phyloP scores from a whole-genome alignment of 1,140 invertebrate species.

The Hyphantria cunea region DNA sequence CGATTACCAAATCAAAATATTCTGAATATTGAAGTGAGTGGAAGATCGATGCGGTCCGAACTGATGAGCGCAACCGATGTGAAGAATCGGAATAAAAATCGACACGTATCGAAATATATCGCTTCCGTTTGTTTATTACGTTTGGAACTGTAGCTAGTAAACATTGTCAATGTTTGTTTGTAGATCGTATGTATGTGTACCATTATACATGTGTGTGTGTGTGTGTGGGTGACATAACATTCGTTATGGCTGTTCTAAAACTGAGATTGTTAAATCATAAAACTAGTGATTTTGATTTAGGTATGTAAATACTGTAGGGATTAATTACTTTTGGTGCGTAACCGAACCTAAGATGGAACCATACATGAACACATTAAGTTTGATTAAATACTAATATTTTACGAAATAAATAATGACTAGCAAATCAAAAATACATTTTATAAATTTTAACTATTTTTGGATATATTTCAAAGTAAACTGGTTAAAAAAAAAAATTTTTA shows the following conservation, averaged over 20 bases:
- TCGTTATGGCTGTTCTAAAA: constrained; percentile 30
- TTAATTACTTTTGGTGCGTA: no score
- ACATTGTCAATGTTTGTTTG: constrained; percentile 36
- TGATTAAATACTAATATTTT: no score
- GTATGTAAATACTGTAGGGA: no score
- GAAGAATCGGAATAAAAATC: constrained; percentile 66
- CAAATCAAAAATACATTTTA: no score
- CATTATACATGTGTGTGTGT: constrained; percentile 20
- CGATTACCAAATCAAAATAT: constrained; percentile 28
- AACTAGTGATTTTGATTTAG: not conserved
- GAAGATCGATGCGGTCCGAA: constrained; percentile 56
- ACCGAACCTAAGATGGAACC: no score
- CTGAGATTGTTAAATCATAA: constrained; percentile 8
- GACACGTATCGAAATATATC: constrained; percentile 55
- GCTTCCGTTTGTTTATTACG: constrained; percentile 62
- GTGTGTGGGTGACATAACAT: constrained; percentile 30
- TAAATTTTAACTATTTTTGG: no score
- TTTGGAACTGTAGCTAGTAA: constrained; percentile 56
- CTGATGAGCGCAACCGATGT: constrained; percentile 44
- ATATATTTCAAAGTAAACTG: no score
- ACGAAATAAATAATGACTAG: no score
- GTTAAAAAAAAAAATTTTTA: no score
- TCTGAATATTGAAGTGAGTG: constrained; percentile 19
- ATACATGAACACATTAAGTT: no score
- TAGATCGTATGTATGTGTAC: constrained; percentile 1